A percentile compares a stretch with the other conserved stretches of the same genome.
phyloP scores from a whole-genome alignment of 2,113 vertebrate genomes.

The Chauna torquata region DNA sequence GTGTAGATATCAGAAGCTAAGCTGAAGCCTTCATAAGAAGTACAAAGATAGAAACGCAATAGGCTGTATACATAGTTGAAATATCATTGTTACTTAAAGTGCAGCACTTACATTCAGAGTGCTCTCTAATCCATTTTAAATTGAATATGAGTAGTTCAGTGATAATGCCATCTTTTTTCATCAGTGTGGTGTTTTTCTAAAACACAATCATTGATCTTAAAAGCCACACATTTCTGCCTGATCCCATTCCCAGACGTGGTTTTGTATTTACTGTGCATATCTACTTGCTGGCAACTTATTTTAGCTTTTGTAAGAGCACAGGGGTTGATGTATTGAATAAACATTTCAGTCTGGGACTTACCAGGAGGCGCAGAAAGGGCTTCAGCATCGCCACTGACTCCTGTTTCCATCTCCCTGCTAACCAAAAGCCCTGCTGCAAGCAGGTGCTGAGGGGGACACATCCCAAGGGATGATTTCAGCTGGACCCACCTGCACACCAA shows the following conservation, averaged over 20 bases:
- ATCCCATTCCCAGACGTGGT: accelerated
- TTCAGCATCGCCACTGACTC: neutral
- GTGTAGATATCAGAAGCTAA: neutral
- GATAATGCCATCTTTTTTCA: neutral
- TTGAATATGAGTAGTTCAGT: constrained; percentile 2
- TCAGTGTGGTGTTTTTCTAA: neutral
- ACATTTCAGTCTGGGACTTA: neutral
- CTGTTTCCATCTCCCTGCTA: neutral
- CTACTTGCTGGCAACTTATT: neutral
- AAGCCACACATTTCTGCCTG: neutral
- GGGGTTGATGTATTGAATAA: neutral
- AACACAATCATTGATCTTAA: neutral
- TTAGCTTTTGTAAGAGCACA: neutral
- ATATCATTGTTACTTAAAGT: constrained; percentile 5
- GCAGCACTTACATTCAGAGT: neutral
- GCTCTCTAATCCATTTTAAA: constrained; percentile 52
- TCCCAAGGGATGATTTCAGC: neutral
- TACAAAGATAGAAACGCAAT: neutral
- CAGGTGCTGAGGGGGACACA: accelerated
- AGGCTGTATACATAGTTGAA: neutral
- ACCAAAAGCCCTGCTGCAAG: neutral
- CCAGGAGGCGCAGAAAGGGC: neutral
- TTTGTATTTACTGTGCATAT: neutral
- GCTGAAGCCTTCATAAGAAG: neutral
- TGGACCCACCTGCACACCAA: accelerated